phyloP scores from a whole-genome alignment of 2,888 invertebrate species.

The Agelastica alni region DNA sequence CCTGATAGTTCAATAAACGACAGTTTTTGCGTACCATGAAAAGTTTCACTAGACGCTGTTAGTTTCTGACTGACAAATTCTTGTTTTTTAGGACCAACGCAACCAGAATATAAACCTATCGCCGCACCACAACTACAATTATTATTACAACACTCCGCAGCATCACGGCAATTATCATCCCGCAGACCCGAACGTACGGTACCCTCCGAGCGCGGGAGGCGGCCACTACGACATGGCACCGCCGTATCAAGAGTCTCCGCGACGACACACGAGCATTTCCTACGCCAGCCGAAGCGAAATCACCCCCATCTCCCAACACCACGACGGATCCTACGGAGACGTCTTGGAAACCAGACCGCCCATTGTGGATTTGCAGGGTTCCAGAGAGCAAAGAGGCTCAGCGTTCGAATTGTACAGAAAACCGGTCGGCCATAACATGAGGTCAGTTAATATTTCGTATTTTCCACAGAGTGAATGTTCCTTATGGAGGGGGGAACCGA shows the following conservation, averaged over 20 bases:
- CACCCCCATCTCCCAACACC: conserved; percentile 47
- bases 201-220: conserved; percentile 49
- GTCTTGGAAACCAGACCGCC: conserved; percentile 46
- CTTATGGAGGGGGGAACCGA: no score
- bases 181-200: conserved; percentile 45
- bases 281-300: conserved; percentile 56
- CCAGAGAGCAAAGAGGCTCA: conserved; percentile 87
- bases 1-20: no score
- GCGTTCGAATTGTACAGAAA: conserved; percentile 95
- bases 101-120: conserved; percentile 45
- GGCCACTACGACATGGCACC: conserved; percentile 55
- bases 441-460: conserved; percentile 59
- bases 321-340: conserved; percentile 46
- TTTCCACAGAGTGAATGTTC: no score
- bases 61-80: no score
- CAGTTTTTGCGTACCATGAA: no score
- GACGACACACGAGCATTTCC: conserved; percentile 55
- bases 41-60: no score
- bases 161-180: conserved; percentile 48
- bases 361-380: conserved; percentile 74
- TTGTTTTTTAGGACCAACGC: conserved; percentile 50
- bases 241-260: conserved; percentile 50
- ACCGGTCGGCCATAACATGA: conserved; percentile 82
- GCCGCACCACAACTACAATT: conserved; percentile 46
- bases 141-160: conserved; percentile 53